Evolutionary conservation across 2,888 invertebrate genomes (phyloP).

Genomic region (Bimastos eiseni): DNA sequence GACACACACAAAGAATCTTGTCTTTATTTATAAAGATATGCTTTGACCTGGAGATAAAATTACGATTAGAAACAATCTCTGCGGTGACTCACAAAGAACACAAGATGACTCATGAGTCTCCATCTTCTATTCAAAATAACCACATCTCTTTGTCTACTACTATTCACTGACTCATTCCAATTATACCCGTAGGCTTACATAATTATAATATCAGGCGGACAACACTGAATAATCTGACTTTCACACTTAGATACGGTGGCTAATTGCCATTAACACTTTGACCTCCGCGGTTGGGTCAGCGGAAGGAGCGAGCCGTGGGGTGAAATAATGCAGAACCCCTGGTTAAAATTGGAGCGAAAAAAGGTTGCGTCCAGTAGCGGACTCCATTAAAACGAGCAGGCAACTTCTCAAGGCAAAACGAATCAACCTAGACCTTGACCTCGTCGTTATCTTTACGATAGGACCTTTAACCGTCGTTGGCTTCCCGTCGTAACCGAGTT

Average conservation of each 20-base stretch:
- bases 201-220: neutral
- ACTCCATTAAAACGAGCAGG: neutral
- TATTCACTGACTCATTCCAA: neutral
- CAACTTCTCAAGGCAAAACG: neutral
- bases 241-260: conserved; percentile 1
- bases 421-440: neutral
- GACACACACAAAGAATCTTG: no score
- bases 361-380: neutral
- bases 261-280: neutral
- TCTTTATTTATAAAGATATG: neutral
- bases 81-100: neutral
- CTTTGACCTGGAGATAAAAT: no score
- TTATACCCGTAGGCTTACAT: neutral
- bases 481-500: neutral
- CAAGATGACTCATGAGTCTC: neutral
- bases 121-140: neutral
- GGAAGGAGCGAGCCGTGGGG: neutral
- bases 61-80: neutral
- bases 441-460: neutral
- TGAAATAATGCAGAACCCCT: neutral
- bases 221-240: neutral
- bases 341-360: neutral
- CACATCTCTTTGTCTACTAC: neutral
- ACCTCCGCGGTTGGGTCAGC: neutral
- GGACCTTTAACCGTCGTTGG: neutral